These are phyloP conservation scores for Saimiri boliviensis DNA, from an alignment of 2,113 vertebrate genomes.

Conservation along the genomic window DNA sequence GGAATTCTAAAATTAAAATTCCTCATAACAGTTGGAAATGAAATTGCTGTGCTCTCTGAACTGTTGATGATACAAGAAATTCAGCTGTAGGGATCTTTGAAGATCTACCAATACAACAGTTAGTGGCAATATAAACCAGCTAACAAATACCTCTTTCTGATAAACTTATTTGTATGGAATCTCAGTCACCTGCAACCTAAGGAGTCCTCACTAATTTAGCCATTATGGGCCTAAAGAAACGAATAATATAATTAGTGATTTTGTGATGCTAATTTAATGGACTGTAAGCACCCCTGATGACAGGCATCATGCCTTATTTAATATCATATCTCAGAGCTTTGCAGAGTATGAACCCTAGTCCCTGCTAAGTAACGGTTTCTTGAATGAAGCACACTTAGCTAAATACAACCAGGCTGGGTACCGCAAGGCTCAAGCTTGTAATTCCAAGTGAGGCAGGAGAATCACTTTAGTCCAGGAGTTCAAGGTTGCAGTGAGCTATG, in stretches of 20 bases:
- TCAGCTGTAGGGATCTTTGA: background rate
- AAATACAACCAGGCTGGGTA: background rate
- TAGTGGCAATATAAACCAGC: background rate
- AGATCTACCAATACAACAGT: accelerated
- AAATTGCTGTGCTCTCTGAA: too few relatives aligned
- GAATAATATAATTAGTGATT: background rate
- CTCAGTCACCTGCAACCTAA: background rate
- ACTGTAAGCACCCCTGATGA: background rate
- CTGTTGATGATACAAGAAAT: background rate
- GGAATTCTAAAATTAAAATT: background rate
- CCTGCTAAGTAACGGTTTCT: background rate
- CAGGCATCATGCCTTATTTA: background rate
- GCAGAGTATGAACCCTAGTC: background rate
- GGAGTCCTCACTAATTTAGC: too few relatives aligned
- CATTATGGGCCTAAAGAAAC: background rate
- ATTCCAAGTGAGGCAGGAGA: too few relatives aligned
- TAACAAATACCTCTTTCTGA: background rate
- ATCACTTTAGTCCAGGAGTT: too few relatives aligned
- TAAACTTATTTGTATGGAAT: background rate
- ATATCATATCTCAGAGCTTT: background rate
- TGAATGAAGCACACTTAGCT: background rate
- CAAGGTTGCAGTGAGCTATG: too few relatives aligned
- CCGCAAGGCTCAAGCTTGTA: too few relatives aligned
- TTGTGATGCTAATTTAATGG: background rate
- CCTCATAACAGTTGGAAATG: background rate